Evolutionary conservation across 2,797 vertebrate genomes (phyloP).

Genomic region (Clangula hyemalis): DNA sequence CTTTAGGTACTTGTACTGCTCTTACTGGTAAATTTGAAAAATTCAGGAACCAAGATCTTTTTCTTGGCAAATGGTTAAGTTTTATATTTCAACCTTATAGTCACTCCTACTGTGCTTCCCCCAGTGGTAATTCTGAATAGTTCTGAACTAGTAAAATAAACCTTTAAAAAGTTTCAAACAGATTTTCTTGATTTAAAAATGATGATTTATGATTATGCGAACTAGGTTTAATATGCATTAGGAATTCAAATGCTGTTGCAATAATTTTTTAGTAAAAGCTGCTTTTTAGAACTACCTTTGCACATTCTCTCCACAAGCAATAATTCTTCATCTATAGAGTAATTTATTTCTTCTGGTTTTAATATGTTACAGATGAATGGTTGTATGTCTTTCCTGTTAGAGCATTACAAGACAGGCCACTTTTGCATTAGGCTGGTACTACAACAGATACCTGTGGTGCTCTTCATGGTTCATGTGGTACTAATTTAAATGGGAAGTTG

Average conservation of each 20-base stretch:
- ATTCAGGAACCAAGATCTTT: neutral
- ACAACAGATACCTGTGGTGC: slow-evolving; percentile 94
- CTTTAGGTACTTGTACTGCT: neutral
- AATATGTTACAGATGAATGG: slow-evolving; percentile 98
- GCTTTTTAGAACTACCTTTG: slow-evolving; percentile 85
- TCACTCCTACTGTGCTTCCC: slow-evolving; percentile 26
- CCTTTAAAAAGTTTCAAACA: slow-evolving; percentile 77
- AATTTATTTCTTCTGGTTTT: slow-evolving; percentile 98
- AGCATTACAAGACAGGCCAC: slow-evolving; percentile 87
- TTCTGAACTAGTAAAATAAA: slow-evolving; percentile 70
- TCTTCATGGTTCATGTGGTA: slow-evolving; percentile 98
- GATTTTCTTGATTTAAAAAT: slow-evolving; percentile 78
- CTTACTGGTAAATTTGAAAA: slow-evolving; percentile 18
- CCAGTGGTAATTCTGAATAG: slow-evolving; percentile 50
- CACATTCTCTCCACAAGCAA: slow-evolving; percentile 85
- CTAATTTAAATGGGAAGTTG: slow-evolving; percentile 99
- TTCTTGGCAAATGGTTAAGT: slow-evolving; percentile 6
- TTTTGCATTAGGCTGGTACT: slow-evolving; percentile 84
- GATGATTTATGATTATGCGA: slow-evolving; percentile 79
- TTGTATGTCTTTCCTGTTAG: slow-evolving; percentile 89
- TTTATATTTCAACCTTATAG: slow-evolving; percentile 44
- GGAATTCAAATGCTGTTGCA: slow-evolving; percentile 83
- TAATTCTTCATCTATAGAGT: slow-evolving; percentile 94
- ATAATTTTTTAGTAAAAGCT: slow-evolving; percentile 86
- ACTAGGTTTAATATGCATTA: slow-evolving; percentile 82